These are phyloP conservation scores for Iselma pallidipennis DNA, from an alignment of 2,888 invertebrate genomes.

Conservation along the genomic window DNA sequence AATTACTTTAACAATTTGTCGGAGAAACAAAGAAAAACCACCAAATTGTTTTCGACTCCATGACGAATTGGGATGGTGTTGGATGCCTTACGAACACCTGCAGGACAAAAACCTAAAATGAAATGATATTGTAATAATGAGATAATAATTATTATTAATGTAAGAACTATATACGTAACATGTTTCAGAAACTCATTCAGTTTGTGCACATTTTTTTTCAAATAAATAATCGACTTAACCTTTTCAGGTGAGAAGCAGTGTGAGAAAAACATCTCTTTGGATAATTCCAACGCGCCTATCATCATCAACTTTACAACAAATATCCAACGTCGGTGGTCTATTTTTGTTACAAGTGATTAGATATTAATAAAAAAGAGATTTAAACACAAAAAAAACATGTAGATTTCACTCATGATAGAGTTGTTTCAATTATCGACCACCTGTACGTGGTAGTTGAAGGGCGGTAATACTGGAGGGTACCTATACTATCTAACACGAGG, in stretches of 20 bases:
- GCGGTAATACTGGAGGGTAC: neutral
- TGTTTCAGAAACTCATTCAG: neutral
- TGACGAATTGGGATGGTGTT: conserved; percentile 16
- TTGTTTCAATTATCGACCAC: neutral
- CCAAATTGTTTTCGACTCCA: conserved; percentile 15
- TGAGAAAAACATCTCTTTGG: too few species aligned
- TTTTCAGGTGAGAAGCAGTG: neutral
- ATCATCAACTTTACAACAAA: too few species aligned
- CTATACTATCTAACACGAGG: neutral
- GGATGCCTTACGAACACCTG: conserved; percentile 34
- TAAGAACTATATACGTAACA: conserved; percentile 1
- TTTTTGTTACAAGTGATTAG: too few species aligned
- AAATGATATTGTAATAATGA: conserved; percentile 41
- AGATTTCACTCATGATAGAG: neutral
- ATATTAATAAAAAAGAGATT: too few species aligned
- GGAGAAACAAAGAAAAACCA: neutral
- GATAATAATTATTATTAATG: conserved; percentile 42
- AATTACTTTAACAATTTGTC: neutral
- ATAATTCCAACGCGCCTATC: too few species aligned
- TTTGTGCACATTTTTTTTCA: neutral
- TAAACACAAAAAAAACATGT: too few species aligned
- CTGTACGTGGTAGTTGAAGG: neutral
- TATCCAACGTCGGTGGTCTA: too few species aligned
- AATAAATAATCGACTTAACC: too few species aligned
- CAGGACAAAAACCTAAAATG: conserved; percentile 33